These are phyloP conservation scores for Polymixis lichenea DNA, from an alignment of 2,888 invertebrate genomes.

Conservation along the genomic window DNA sequence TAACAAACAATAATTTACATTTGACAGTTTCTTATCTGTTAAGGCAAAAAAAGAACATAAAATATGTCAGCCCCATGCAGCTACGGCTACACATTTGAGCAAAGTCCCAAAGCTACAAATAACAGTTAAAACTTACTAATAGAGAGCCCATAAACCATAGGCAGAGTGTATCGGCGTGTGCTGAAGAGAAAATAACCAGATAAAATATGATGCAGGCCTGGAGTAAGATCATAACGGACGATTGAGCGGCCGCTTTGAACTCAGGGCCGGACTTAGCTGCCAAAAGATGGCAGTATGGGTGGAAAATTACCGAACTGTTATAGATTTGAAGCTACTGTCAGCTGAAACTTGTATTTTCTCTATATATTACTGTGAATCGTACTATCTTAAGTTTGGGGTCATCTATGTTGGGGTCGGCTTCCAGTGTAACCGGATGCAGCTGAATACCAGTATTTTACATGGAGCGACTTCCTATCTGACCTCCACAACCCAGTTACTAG, in stretches of 20 bases:
- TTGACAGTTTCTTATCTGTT: neutral
- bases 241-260: conserved; percentile 53
- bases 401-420: neutral
- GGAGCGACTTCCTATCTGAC: no score
- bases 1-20: neutral
- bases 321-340: neutral
- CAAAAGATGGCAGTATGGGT: neutral
- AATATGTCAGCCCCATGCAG: neutral
- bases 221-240: conserved; percentile 55
- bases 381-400: neutral
- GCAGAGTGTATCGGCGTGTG: conserved; percentile 42
- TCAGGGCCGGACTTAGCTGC: conserved; percentile 39
- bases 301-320: no score
- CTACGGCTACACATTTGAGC: neutral
- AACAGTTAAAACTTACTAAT: conserved; percentile 26
- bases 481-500: no score
- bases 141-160: conserved; percentile 46
- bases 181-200: conserved; percentile 57
- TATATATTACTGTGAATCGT: neutral
- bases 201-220: conserved; percentile 62
- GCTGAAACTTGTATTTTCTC: no score
- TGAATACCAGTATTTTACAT: no score
- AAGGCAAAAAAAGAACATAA: neutral
- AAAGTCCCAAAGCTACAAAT: conserved; percentile 1
- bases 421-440: no score